Evolutionary conservation across 2,888 invertebrate genomes (phyloP), one percentile per base, ranked within the genome.

Genomic region (Agonopterix alstromeriana): DNA sequence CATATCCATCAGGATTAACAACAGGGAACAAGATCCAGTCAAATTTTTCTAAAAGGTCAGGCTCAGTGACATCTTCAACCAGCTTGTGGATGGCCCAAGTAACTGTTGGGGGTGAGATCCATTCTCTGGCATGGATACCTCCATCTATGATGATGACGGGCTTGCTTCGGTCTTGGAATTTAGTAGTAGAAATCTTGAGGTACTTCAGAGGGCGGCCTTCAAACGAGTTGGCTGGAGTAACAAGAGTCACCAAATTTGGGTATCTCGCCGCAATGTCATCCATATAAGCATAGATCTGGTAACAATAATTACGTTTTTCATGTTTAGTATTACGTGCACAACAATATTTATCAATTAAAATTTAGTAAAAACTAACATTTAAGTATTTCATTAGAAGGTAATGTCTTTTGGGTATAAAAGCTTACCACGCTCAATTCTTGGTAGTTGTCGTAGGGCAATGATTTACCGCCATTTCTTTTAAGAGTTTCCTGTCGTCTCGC

Each of bases 1-100:
- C 90, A 60, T 94, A 94, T 8, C 94, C 94, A 76, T 94, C 94
- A 11, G 94, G 94, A 67, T 94, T 94, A 40, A 91, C 79, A 10
- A 92, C 80, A 0, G 94, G 94, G 10, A 94, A 59, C 12, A 93
- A 73, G 53, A 90, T 90, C 92, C 93, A 94, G 64, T 94, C 93
- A 17, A 92, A 90, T 14, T 84, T 80, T 11, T 91, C 77, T 42
- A 93, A 69, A 1, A 94, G 73, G 40, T 89, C 76, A n/a, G 73
- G 70, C 56, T 91, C 91, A 5, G 78, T 81, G 7, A 87, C 70
- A 60, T 93, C 90, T 61, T 90, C 91, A 0, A 92, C 83, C 53
- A 94, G 67, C 65, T 93, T 92, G 53, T 90, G 85, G 51, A 94
- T 92, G 48, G 92, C 85, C 68, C 92, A 94, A 0, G 93, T 79